A percentile compares a stretch with the other conserved stretches of the same genome.
phyloP scores from a whole-genome alignment of 2,113 vertebrate species.

The Pangasianodon hypophthalmus region DNA sequence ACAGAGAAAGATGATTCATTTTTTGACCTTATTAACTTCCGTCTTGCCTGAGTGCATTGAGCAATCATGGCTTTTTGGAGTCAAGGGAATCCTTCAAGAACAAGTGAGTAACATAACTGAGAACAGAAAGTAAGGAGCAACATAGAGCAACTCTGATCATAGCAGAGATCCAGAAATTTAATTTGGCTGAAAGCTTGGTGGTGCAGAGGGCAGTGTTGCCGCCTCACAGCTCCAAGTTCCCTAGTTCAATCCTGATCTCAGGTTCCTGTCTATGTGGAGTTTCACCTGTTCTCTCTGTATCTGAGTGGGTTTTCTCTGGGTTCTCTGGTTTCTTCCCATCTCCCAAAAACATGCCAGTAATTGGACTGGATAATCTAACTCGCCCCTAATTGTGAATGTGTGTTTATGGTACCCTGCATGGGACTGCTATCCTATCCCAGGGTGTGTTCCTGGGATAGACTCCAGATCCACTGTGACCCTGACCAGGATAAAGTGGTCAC shows the following conservation, averaged over 20 bases:
- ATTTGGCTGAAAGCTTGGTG: neutral
- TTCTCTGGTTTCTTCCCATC: neutral
- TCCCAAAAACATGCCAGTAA: neutral
- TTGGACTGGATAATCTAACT: neutral
- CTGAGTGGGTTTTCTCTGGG: neutral
- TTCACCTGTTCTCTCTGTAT: neutral
- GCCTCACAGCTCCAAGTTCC: neutral
- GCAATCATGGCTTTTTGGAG: slow-evolving; percentile 52
- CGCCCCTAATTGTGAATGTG: neutral
- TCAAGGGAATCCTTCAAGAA: slow-evolving; percentile 38
- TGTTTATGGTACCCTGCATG: neutral
- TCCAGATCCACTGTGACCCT: neutral
- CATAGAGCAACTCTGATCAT: neutral
- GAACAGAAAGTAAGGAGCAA: neutral
- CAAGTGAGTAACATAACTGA: slow-evolving; percentile 33
- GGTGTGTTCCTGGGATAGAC: neutral
- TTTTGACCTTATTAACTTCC: slow-evolving; percentile 32
- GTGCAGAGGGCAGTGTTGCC: neutral
- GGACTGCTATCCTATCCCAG: neutral
- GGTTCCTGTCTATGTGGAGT: neutral
- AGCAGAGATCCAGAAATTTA: neutral
- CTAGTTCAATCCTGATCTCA: neutral
- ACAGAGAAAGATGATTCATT: slow-evolving; percentile 43
- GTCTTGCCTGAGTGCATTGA: slow-evolving; percentile 42
- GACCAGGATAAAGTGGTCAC: neutral